Base-by-base conservation (phyloP, 2,888 invertebrate genomes). In the Glaucopsyche alexis region DNA sequence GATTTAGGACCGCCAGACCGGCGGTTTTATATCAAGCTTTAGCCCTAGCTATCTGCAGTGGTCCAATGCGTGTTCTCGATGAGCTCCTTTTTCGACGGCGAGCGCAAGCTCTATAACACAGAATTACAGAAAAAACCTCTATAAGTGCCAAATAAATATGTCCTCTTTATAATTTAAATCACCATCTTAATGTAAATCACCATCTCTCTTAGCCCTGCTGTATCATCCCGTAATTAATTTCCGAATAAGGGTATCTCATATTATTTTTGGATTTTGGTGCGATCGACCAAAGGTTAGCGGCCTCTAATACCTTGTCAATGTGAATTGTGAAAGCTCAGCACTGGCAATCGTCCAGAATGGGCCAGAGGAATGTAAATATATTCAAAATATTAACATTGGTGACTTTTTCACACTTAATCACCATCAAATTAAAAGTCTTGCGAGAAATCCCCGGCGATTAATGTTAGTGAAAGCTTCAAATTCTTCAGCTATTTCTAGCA, bases 331-430 rank as follows among this genome's bases (percentile, higher is more conserved):
- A 50, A 80, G 74, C 78, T 77, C 76, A 77, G 80, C 78, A 77
- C 79, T 85, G 85, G 85, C 82, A 70, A 7, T 6, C 16, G 64
- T 83, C 85, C 85, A 83, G 78, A 76, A 79, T 81, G 84, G 76
- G 76, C 74, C 72, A 71, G 71, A 78, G 84, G 88, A 84, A 86
- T 87, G 87, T 79, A 76, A 45, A 42, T 67, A 60, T 71, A 71
- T 71, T 66, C 13, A 38, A 14, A 69, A 88, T 85, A 84, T 86
- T 88, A 89, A 89, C 86, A 29, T 45, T 13, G 69, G 29, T 7
- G 29, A 64, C 8, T 66, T 66, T 66, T 42, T 66, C 42, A 42
- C 42, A 66, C 66, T 66, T 66, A n/a, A 66, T 66, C 66, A 66
- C 42, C 42, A 66, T 66, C 66, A 42, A 66, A 66, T 66, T 66